Base-by-base conservation (phyloP, 2,888 invertebrate genomes). In the Drosophila prolongata region DNA sequence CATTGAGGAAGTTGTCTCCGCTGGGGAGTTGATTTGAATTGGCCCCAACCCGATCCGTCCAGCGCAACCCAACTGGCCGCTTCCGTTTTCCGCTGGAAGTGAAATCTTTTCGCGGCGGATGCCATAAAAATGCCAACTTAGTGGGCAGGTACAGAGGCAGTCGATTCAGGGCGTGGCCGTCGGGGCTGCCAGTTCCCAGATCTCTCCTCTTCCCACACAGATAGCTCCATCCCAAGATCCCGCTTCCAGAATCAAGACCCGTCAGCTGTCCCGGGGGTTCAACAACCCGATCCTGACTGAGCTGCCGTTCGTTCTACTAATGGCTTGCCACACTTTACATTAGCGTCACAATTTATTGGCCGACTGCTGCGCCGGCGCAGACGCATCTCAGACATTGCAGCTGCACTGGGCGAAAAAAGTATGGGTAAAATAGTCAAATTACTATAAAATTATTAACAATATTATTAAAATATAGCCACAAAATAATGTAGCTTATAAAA, bases 301-400 rank as follows among this genome's bases (percentile, higher is more conserved):
- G 67, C 70, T 56, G 53, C 47, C 53, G 59, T 68, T 58, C 57
- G 64, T 71, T 49, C 77, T 75, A 83, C 77, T 80, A 89, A 80
- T 89, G 89, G 80, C 87, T 85, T 87, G 84, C 89, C 89, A 82
- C 84, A 85, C 89, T 84, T 89, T 89, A 87, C 84, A 84, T 87
- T 89, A 84, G 84, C 84, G 84, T 89, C 84, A 87, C 88, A 89
- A 84, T 84, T 84, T 84, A 84, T 84, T 87, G 87, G 80, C 72
- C 78, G 61, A 67, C 68, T 78, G 80, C 73, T 70, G 74, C 60
- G 62, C 54, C 74, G 56, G 75, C 74, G 61, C 76, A 70, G 73
- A 87, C 79, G 81, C 69, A 62, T 40, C 78, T 49, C 79, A 71
- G 77, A 77, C 82, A 59, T 65, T 55, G 65, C 37, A 38, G 40